Evolutionary conservation across 1,140 invertebrate genomes (phyloP).

Genomic region (Aphelenchoides besseyi): DNA sequence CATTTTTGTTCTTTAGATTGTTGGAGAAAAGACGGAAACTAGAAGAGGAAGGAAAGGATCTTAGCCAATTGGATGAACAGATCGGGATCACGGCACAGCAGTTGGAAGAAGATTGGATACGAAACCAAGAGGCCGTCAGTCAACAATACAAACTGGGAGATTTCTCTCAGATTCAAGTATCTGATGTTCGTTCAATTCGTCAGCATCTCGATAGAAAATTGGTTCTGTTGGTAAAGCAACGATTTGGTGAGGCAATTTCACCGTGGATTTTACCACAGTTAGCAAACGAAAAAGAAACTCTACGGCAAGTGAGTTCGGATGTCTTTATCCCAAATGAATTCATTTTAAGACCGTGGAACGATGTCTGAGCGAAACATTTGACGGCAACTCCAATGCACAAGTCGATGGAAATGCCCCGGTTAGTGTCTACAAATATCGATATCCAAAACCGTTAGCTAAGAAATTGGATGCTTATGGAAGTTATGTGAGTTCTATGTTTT

Average conservation of each 20-base stretch:
- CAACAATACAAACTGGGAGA: slow-evolving; percentile 35
- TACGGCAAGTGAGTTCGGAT: slow-evolving; percentile 43
- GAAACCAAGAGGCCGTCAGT: slow-evolving; percentile 16
- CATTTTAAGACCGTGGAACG: slow-evolving; percentile 51
- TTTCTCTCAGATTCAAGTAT: slow-evolving; percentile 11
- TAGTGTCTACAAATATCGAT: slow-evolving; percentile 24
- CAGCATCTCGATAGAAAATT: slow-evolving; percentile 46
- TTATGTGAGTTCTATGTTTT: slow-evolving; percentile 28
- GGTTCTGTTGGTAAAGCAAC: slow-evolving; percentile 50
- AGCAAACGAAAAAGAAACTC: slow-evolving; percentile 50
- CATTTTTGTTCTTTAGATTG: slow-evolving; percentile 41
- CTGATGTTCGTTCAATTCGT: slow-evolving; percentile 27
- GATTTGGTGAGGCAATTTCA: slow-evolving; percentile 29
- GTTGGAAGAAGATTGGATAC: slow-evolving; percentile 47
- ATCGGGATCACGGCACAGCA: slow-evolving; percentile 48
- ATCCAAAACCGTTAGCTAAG: slow-evolving; percentile 29
- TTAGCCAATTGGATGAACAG: slow-evolving; percentile 57
- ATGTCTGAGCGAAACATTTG: slow-evolving; percentile 37
- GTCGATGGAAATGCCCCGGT: slow-evolving; percentile 52
- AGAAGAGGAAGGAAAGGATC: slow-evolving; percentile 54
- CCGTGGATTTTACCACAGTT: slow-evolving; percentile 55
- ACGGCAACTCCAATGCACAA: slow-evolving; percentile 11
- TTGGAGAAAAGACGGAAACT: slow-evolving; percentile 47
- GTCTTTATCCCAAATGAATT: slow-evolving; percentile 20
- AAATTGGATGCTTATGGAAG: slow-evolving; percentile 23